A percentile compares a stretch with the other conserved stretches of the same genome.
These are phyloP conservation scores for Callyntrura sp. DNA, from an alignment of 2,888 invertebrate species.

Conservation along the genomic window DNA sequence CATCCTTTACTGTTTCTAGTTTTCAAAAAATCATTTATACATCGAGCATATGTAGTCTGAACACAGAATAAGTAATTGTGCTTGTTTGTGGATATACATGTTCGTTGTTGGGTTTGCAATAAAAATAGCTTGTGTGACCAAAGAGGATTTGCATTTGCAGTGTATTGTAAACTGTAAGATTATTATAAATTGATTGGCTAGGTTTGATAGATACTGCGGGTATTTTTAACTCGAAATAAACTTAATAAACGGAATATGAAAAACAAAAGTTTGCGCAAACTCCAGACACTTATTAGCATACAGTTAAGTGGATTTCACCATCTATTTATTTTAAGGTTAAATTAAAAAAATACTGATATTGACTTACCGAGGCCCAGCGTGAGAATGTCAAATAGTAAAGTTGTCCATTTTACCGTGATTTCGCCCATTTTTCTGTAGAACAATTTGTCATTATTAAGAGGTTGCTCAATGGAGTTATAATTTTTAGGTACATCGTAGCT, in stretches of 20 bases:
- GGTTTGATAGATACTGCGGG: too few relatives aligned
- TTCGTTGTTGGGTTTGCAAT: too few relatives aligned
- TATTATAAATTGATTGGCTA: too few relatives aligned
- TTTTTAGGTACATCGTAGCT: background rate
- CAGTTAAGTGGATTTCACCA: background rate
- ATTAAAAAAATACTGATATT: conserved; percentile 25
- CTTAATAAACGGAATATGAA: background rate
- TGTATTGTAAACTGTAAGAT: too few relatives aligned
- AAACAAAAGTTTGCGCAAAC: conserved; percentile 62
- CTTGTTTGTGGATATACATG: too few relatives aligned
- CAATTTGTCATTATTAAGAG: conserved; percentile 53
- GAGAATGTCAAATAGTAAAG: conserved; percentile 76
- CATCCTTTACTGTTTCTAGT: conserved; percentile 1
- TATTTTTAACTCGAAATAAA: too few relatives aligned
- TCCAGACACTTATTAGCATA: conserved; percentile 76
- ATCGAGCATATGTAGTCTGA: too few relatives aligned
- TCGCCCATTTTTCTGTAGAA: conserved; percentile 76
- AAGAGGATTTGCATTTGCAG: too few relatives aligned
- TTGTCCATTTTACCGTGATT: conserved; percentile 77
- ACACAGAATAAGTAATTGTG: too few relatives aligned
- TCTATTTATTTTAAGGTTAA: background rate
- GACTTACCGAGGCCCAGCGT: conserved; percentile 80
- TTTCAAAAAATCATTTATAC: too few relatives aligned
- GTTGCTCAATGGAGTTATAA: conserved; percentile 58
- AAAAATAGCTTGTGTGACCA: too few relatives aligned